Percentiles rank a stretch among this genome's conserved stretches.
These are phyloP conservation scores for Salarias fasciatus DNA, from an alignment of 2,797 vertebrate genomes.

Conservation along the genomic window DNA sequence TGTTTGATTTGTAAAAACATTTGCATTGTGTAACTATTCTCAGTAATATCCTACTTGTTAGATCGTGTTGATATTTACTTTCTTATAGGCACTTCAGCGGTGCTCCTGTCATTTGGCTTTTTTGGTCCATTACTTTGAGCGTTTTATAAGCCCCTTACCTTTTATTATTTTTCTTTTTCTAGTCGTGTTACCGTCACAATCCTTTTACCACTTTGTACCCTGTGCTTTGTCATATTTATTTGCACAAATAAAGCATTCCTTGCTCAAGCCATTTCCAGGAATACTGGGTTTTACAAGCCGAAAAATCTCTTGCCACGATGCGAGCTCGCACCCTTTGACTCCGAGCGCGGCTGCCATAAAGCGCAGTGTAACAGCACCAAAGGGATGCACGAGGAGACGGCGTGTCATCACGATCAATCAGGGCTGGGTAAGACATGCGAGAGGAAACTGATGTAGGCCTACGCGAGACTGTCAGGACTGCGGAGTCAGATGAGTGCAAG, in stretches of 20 bases:
- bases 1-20: conserved; percentile 13
- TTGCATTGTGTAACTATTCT: conserved; percentile 7
- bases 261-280: conserved; percentile 47
- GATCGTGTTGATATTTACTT: conserved; percentile 38
- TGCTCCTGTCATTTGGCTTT: conserved; percentile 47
- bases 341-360: conserved; percentile 61
- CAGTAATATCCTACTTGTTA: conserved; percentile 23
- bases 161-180: conserved; percentile 52
- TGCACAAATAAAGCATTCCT: conserved; percentile 48
- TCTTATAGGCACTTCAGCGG: conserved; percentile 13
- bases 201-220: conserved; percentile 27
- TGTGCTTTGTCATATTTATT: conserved; percentile 53
- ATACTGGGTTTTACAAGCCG: conserved; percentile 48
- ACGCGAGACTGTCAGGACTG: conserved; percentile 36
- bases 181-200: conserved; percentile 40
- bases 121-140: conserved; percentile 42
- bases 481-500: conserved; percentile 40
- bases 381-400: conserved; percentile 41
- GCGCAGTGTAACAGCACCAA: conserved; percentile 50
- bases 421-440: conserved; percentile 32
- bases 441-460: conserved; percentile 48
- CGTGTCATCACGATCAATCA: conserved; percentile 63
- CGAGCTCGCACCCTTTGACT: conserved; percentile 40
- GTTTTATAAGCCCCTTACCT: conserved; percentile 54
- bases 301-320: conserved; percentile 45